These are phyloP conservation scores for Nyctibius grandis DNA, from an alignment of 2,797 vertebrate genomes.

Conservation along the genomic window DNA sequence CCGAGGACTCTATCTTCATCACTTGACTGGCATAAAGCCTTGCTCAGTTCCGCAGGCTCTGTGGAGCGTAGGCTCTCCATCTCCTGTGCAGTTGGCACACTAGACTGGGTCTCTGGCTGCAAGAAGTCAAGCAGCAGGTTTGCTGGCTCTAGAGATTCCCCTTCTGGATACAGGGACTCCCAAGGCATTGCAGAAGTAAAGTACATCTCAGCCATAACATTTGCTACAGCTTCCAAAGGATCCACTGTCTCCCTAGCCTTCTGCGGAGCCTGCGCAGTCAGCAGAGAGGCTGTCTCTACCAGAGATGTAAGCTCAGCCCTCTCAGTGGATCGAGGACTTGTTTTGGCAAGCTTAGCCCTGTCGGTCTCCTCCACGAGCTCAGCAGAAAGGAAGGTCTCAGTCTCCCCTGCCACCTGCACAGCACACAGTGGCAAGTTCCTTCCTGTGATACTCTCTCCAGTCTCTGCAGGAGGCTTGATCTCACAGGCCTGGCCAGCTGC, in stretches of 20 bases:
- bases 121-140: not conserved
- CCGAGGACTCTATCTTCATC: not conserved
- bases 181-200: too few relatives aligned
- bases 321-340: accelerated
- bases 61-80: accelerated
- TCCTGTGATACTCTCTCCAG: accelerated
- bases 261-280: not conserved
- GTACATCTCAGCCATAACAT: not conserved
- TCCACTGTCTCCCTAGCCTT: not conserved
- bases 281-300: not conserved
- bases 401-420: not conserved
- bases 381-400: not conserved
- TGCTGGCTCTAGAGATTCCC: not conserved
- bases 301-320: not conserved
- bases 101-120: not conserved
- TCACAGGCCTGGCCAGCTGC: not conserved
- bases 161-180: not conserved
- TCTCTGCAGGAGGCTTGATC: not conserved
- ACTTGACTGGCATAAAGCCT: accelerated
- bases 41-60: accelerated
- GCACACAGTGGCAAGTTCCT: accelerated
- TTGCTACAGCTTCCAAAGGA: accelerated
- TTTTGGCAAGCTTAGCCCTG: not conserved
- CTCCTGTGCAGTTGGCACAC: not conserved
- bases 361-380: accelerated